Base-by-base conservation (phyloP, 2,113 vertebrate species). In the Halcyon senegalensis region DNA sequence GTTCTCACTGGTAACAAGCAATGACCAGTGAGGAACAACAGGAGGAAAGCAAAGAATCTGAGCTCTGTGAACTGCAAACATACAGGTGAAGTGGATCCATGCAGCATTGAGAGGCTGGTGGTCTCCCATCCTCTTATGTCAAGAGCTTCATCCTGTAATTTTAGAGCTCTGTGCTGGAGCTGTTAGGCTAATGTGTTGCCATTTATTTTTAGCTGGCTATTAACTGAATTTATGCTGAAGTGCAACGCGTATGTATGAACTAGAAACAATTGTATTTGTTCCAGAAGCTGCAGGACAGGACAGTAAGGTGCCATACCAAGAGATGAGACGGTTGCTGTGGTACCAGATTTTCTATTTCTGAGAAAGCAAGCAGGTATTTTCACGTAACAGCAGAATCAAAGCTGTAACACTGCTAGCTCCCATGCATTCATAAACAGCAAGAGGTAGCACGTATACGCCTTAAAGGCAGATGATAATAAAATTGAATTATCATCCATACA, bases 41-140 rank as follows among this genome's bases (percentile, higher is more conserved):
- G 43, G 50, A 76, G 56, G 67, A 73, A 77, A 37, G 67, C 24
- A 35, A 10, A 31, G 67, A 46, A 35, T 1, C 2, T 9, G 43
- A 68, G 58, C 31, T 5, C 5, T 15, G 1, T 2, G n/a, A 56
- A 35, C 43, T 35, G 76, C n/a, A 66, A 39, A 37, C 0, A 0
- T 11, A 0, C 1, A 35, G 30, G 23, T 63, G 35, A 68, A 76
- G 14, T 23, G 87, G 24, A 23, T 28, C 44, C 4, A 1, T 0
- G 1, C 3, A 17, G 70, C 0, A 0, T 11, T 31, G 31, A 1
- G 1, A 10, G 56, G 27, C 27, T 5, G 11, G 25, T 56, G 31
- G 31, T 37, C 28, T 68, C 62, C 31, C 24, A 5, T 43, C n/a
- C 35, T 64, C 43, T 28, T 5, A 9, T 24, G 19, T 11, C 2